Percentiles rank a stretch among this genome's conserved stretches.
Conservation (phyloP, 2,888 invertebrate genomes). For the Gandaritis pyraliata region DNA sequence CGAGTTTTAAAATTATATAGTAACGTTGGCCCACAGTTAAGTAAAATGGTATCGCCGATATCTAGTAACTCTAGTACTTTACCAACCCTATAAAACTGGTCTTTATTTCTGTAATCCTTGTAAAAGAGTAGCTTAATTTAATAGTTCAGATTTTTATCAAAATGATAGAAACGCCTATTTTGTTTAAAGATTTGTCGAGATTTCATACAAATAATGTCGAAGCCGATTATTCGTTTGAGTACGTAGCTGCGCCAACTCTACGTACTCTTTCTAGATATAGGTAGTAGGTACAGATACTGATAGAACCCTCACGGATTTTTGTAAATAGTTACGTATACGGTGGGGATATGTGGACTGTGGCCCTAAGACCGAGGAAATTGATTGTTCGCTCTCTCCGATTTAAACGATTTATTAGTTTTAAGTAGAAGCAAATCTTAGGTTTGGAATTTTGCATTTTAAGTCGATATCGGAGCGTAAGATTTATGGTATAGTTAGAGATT, state of each 20-base stretch:
- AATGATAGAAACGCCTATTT: no score
- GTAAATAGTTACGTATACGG: slow-evolving; percentile 30
- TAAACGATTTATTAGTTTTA: slow-evolving; percentile 40
- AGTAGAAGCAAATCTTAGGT: slow-evolving; percentile 32
- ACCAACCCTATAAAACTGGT: background rate
- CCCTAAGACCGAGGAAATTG: slow-evolving; percentile 52
- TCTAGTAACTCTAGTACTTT: no score
- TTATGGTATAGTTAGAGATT: slow-evolving; percentile 10
- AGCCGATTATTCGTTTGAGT: slow-evolving; percentile 13
- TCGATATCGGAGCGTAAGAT: slow-evolving; percentile 6
- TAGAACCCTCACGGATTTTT: slow-evolving; percentile 46
- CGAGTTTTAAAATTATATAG: no score
- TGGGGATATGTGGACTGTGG: slow-evolving; percentile 33
- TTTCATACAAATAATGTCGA: background rate
- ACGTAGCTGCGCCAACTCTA: background rate
- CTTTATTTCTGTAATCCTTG: no score
- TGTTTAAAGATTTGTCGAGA: no score
- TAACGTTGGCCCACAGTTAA: background rate
- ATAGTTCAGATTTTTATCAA: no score
- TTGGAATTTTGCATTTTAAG: slow-evolving; percentile 15
- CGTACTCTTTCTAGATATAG: slow-evolving; percentile 1
- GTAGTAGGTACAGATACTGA: slow-evolving; percentile 34
- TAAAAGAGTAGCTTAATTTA: no score
- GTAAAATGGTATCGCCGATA: background rate
- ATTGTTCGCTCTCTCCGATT: slow-evolving; percentile 42